Evolutionary conservation across 2,797 vertebrate genomes (phyloP).

Genomic region (Lutjanus argentimaculatus): DNA sequence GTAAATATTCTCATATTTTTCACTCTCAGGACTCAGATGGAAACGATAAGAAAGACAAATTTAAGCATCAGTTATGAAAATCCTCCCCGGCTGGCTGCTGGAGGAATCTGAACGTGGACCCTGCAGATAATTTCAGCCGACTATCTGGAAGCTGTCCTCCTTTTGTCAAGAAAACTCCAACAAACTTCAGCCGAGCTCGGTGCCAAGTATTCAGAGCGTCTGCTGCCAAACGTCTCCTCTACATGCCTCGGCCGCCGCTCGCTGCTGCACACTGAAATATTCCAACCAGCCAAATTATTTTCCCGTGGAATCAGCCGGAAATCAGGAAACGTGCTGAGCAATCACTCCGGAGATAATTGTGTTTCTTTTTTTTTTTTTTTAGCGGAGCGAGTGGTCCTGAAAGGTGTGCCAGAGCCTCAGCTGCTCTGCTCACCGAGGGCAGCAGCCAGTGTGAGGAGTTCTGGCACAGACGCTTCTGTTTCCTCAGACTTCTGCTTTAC

Average conservation of each 20-base stretch:
- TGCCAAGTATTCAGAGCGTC: constrained; percentile 42
- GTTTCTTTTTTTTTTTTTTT: constrained; percentile 34
- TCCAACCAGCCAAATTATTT: constrained; percentile 49
- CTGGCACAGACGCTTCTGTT: not conserved
- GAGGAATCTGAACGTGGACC: constrained; percentile 15
- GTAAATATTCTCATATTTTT: constrained; percentile 16
- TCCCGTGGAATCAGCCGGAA: constrained; percentile 54
- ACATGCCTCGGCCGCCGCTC: constrained; percentile 21
- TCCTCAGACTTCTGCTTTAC: constrained; percentile 57
- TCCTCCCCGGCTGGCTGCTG: not conserved
- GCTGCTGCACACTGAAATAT: constrained; percentile 25
- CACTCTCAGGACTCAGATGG: not conserved
- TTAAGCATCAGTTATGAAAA: not conserved
- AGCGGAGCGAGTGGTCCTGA: constrained; percentile 11
- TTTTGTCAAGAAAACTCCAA: constrained; percentile 37
- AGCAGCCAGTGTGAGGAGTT: too few species aligned
- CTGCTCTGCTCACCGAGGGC: constrained; percentile 11
- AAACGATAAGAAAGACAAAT: not conserved
- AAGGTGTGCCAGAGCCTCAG: constrained; percentile 42
- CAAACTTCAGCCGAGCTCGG: constrained; percentile 28
- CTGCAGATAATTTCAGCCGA: constrained; percentile 8
- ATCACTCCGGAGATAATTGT: constrained; percentile 55
- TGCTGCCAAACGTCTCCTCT: constrained; percentile 58
- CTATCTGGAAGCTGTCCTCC: constrained; percentile 23
- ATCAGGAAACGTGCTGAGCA: constrained; percentile 58